These are phyloP conservation scores for Boulengeromyrus knoepffleri DNA, from an alignment of 2,113 vertebrate genomes.

Conservation along the genomic window DNA sequence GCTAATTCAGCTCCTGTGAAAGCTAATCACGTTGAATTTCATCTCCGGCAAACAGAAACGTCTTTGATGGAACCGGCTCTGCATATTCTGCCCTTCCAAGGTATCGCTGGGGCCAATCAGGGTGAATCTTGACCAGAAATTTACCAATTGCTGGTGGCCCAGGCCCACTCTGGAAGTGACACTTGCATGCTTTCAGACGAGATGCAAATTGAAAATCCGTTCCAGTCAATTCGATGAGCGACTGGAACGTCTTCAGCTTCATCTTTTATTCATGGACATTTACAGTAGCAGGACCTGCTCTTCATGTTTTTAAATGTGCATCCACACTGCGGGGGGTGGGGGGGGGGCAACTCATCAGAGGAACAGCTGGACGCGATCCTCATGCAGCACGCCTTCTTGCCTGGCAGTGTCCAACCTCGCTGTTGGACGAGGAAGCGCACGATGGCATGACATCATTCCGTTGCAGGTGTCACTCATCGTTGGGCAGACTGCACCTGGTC, in stretches of 20 bases:
- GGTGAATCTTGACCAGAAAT: conserved; percentile 18
- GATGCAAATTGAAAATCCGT: conserved; percentile 54
- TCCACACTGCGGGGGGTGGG: conserved; percentile 13
- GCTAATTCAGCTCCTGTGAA: neutral
- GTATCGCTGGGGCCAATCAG: neutral
- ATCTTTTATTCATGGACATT: conserved; percentile 57
- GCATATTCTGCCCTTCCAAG: neutral
- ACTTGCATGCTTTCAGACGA: conserved; percentile 39
- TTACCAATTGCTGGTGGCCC: conserved; percentile 28
- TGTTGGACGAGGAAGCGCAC: neutral
- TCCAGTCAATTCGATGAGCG: conserved; percentile 36
- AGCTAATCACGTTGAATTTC: neutral
- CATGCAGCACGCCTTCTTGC: neutral
- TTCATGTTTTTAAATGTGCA: conserved; percentile 28
- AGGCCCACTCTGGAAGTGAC: conserved; percentile 21
- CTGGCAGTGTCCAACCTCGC: neutral
- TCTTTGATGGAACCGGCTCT: neutral
- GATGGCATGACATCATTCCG: neutral
- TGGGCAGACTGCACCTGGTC: neutral
- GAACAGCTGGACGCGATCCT: conserved; percentile 35
- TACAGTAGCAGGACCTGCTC: conserved; percentile 31
- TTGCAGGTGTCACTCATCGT: neutral
- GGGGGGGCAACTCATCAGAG: conserved; percentile 26
- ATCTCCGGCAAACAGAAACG: neutral
- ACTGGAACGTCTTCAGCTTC: conserved; percentile 42